Conservation (phyloP, 2,113 vertebrate species). For the Oenanthe oenanthe region DNA sequence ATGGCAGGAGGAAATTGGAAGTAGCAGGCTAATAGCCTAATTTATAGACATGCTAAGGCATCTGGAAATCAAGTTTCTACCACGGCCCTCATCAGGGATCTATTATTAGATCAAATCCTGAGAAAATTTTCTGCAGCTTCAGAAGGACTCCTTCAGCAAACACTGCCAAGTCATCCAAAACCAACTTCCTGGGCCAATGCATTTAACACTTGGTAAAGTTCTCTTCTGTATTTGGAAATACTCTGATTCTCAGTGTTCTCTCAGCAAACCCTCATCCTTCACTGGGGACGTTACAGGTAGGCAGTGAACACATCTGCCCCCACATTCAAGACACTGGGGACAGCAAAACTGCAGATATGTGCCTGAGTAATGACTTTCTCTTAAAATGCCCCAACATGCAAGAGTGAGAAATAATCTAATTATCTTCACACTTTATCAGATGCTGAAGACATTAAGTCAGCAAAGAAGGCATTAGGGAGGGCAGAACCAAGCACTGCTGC, state of each 20-base stretch:
- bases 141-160: not conserved
- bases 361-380: not conserved
- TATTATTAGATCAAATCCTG: not conserved
- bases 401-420: not conserved
- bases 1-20: slow-evolving; percentile 57
- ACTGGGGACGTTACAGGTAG: not conserved
- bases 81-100: not conserved
- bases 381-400: not conserved
- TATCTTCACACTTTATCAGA: not conserved
- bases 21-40: slow-evolving; percentile 28
- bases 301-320: not conserved
- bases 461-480: not conserved
- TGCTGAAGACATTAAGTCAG: not conserved
- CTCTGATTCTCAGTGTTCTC: not conserved
- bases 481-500: not conserved
- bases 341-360: not conserved
- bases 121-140: not conserved
- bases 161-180: not conserved
- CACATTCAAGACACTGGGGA: not conserved
- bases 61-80: not conserved
- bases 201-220: not conserved
- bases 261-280: not conserved
- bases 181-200: not conserved
- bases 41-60: slow-evolving; percentile 31
- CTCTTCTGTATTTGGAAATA: not conserved